Percentiles rank a stretch among this genome's conserved stretches.
Conservation (phyloP, 2,113 vertebrate genomes). For the Vulpes lagopus region DNA sequence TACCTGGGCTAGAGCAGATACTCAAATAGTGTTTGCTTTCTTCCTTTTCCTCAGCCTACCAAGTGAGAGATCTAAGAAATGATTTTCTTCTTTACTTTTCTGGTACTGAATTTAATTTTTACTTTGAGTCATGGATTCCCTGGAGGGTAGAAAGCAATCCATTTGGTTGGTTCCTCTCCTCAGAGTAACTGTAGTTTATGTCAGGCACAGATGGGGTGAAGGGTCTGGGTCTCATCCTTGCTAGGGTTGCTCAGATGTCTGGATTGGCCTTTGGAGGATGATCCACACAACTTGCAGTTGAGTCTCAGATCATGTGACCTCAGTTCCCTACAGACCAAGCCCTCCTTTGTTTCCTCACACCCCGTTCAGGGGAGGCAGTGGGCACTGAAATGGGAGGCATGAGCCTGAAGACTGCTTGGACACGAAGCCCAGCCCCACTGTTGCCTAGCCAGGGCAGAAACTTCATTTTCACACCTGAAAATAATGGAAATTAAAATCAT, state of each 20-base stretch:
- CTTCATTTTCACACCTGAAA: neutral
- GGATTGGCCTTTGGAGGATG: too few species aligned
- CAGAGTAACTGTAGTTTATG: neutral
- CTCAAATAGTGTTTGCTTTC: fast-evolving
- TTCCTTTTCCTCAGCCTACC: neutral
- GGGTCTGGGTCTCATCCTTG: too few species aligned
- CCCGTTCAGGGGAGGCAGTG: neutral
- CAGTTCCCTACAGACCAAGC: neutral
- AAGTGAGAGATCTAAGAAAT: neutral
- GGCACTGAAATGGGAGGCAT: fast-evolving
- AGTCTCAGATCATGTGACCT: fast-evolving
- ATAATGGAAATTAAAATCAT: neutral
- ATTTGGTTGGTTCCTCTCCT: neutral
- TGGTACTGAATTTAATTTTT: neutral
- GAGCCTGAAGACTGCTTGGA: fast-evolving
- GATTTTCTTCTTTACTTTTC: neutral
- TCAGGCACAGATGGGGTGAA: fast-evolving
- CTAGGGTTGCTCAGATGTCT: neutral
- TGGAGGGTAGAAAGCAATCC: neutral
- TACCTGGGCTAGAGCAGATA: fast-evolving
- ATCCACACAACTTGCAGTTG: fast-evolving
- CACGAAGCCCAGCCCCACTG: fast-evolving
- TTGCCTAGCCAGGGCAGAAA: neutral
- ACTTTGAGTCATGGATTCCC: neutral
- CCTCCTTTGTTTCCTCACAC: fast-evolving